A percentile compares a stretch with the other conserved stretches of the same genome.
These are phyloP conservation scores for Rhegmatorhina hoffmannsi DNA, from an alignment of 2,113 vertebrate genomes.

Conservation along the genomic window DNA sequence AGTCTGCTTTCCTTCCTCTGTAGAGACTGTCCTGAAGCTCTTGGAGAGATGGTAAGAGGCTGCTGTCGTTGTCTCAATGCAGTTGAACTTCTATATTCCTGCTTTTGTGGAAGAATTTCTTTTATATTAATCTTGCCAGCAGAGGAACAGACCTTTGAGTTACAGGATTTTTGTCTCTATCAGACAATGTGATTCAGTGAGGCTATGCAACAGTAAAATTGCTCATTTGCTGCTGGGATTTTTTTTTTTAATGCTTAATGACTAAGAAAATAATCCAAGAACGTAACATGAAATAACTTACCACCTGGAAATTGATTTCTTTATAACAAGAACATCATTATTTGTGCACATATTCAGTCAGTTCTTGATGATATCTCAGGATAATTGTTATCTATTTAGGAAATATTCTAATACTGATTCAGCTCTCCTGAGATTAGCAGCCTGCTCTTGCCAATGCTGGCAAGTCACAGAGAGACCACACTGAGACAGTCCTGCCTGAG, in stretches of 20 bases:
- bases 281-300: neutral
- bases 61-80: neutral
- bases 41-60: neutral
- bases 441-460: neutral
- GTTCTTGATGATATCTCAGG: neutral
- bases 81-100: neutral
- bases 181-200: neutral
- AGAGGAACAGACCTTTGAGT: neutral
- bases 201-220: neutral
- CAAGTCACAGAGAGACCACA: neutral
- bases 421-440: neutral
- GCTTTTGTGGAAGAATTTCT: neutral
- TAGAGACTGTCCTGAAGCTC: neutral
- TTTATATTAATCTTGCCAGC: neutral
- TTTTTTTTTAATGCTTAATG: neutral
- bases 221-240: neutral
- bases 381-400: neutral
- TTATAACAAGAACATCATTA: neutral
- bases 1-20: neutral
- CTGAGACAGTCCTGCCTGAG: neutral
- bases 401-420: neutral
- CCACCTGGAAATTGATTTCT: neutral
- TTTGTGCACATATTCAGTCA: neutral
- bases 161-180: neutral
- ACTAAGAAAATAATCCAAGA: neutral